Evolutionary conservation across 1,140 invertebrate species (phyloP), one percentile per base, ranked within the genome.

Genomic region (Drosophila burlai): DNA sequence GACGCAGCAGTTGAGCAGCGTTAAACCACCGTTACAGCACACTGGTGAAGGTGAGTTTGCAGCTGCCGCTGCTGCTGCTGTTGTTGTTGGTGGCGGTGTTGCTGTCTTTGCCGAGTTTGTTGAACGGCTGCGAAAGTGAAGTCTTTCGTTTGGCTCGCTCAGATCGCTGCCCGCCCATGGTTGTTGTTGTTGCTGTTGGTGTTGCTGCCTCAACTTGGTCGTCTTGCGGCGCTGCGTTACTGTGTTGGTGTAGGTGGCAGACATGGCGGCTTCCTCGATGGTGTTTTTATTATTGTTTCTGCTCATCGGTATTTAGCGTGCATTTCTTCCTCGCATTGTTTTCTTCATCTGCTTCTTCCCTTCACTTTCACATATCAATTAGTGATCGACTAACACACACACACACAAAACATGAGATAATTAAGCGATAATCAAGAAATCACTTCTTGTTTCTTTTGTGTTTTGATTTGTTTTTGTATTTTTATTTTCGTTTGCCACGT

Each of bases 111-210:
- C 29, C 78, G 78, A 60, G 69, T 74, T 84, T 80, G 81, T 77
- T 76, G 83, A 86, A 72, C 72, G 84, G 72, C 82, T 91, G 81
- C 80, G 82, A 81, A 90, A 91, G 84, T 91, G 90, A 91, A 91
- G 89, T 91, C 89, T 91, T 91, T 91, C 90, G 89, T 91, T 92
- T 90, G 66, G 65, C 49, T 87, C 81, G 49, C 62, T 57, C 16
- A 60, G 76, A 61, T 90, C 85, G 50, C 71, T 80, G 66, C 52
- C 15, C 52, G 71, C 60, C 73, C 62, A 60, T 66, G 40, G 78
- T 40, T 74, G 58, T 31, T 73, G 66, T 21, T 78, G 50, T 29
- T 79, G 50, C 24, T 79, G 80, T 10, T 80, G 81, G 5, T 31
- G 8, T 13, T 80, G 61, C 36, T 80, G 80, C 54, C 79, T 91